phyloP scores from a whole-genome alignment of 2,888 invertebrate species.

The Drosophila anomalata region DNA sequence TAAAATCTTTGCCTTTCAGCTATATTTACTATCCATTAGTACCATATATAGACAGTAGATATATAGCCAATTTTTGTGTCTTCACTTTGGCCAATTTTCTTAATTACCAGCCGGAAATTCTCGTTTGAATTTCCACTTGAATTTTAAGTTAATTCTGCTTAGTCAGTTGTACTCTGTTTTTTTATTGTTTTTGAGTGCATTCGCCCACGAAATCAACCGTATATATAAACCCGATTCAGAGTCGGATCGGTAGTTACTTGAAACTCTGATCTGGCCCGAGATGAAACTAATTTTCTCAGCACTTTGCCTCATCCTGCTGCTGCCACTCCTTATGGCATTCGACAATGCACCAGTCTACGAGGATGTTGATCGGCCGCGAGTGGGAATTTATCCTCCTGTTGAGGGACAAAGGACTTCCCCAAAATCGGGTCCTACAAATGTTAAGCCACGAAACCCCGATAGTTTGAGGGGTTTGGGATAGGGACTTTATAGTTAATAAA shows the following conservation, averaged over 20 bases:
- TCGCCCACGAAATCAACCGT: background rate
- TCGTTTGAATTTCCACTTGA: constrained; percentile 18
- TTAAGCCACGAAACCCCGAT: background rate
- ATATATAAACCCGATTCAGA: constrained; percentile 33
- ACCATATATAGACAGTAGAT: constrained; percentile 30
- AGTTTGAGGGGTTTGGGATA: background rate
- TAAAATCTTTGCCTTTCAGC: constrained; percentile 33
- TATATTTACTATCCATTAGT: constrained; percentile 71
- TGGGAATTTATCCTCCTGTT: background rate
- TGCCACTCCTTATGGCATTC: constrained; percentile 24
- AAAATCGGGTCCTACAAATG: background rate
- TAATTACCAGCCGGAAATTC: constrained; percentile 58
- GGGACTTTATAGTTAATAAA: background rate
- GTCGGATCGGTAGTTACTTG: constrained; percentile 32
- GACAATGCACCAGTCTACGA: background rate
- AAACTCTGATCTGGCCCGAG: constrained; percentile 9
- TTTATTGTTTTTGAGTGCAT: constrained; percentile 5
- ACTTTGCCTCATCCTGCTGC: constrained; percentile 27
- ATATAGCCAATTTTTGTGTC: constrained; percentile 22
- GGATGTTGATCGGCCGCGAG: background rate
- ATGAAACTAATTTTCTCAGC: constrained; percentile 35
- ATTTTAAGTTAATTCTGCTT: constrained; percentile 53
- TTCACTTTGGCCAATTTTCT: constrained; percentile 61
- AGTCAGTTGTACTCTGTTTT: background rate
- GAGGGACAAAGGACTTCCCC: background rate